These are phyloP conservation scores for Anastrepha ludens DNA, from an alignment of 1,140 invertebrate species.

Conservation along the genomic window DNA sequence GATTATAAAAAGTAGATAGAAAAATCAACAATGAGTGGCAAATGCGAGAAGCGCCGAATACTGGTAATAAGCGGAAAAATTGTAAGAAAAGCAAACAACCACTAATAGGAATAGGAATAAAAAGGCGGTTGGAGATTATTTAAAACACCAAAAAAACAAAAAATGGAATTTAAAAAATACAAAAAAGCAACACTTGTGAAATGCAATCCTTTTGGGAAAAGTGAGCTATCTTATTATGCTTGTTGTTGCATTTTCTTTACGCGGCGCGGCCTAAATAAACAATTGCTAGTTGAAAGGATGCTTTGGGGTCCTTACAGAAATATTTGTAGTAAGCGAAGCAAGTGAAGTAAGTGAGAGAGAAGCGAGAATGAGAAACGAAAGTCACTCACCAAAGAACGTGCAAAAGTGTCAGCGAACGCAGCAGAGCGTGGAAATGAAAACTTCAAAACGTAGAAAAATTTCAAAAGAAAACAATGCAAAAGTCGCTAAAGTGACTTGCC, in stretches of 20 bases:
- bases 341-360: too few species aligned
- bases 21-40: constrained; percentile 25
- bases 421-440: constrained; percentile 20
- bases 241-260: neutral
- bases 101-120: constrained; percentile 22
- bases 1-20: constrained; percentile 24
- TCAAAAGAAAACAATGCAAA: constrained; percentile 5
- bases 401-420: constrained; percentile 35
- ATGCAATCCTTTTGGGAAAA: constrained; percentile 37
- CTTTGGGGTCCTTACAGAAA: neutral
- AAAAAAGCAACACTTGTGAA: constrained; percentile 31
- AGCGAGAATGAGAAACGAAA: neutral
- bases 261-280: constrained; percentile 7
- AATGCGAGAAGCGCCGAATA: constrained; percentile 21
- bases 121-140: neutral
- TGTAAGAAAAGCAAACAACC: constrained; percentile 39
- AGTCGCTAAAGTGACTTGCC: neutral
- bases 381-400: neutral
- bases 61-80: constrained; percentile 38
- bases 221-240: constrained; percentile 42
- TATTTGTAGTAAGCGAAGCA: neutral
- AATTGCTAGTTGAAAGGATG: constrained; percentile 45
- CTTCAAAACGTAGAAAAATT: neutral
- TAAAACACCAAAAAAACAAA: neutral
- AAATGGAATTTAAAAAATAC: neutral